These are phyloP conservation scores for Loris lydekkerianus DNA, from an alignment of 2,797 vertebrate species.

Conservation along the genomic window DNA sequence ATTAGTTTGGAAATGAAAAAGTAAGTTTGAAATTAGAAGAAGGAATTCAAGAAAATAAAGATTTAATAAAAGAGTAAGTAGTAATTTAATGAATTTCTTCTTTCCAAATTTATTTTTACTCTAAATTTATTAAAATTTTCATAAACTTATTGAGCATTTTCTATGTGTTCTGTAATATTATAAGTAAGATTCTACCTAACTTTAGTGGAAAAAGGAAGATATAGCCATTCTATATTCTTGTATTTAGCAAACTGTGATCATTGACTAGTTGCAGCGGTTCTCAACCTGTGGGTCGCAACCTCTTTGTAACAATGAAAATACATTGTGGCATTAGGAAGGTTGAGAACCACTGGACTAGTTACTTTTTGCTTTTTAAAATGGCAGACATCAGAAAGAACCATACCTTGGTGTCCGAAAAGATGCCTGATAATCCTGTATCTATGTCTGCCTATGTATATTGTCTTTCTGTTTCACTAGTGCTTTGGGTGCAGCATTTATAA, in stretches of 20 bases:
- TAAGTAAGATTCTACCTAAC: conserved; percentile 7
- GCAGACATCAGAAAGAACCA: background rate
- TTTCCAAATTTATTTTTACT: conserved; percentile 25
- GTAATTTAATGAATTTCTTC: conserved; percentile 61
- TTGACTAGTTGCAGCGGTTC: background rate
- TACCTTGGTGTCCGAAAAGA: conserved; percentile 45
- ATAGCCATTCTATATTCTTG: background rate
- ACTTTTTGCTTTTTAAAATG: conserved; percentile 60
- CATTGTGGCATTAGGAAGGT: too few relatives aligned
- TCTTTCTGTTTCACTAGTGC: conserved; percentile 34
- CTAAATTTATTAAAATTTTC: conserved; percentile 59
- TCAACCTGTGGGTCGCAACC: too few relatives aligned
- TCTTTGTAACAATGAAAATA: too few relatives aligned
- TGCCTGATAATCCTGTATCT: conserved; percentile 27
- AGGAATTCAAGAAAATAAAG: conserved; percentile 94
- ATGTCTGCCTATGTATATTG: background rate
- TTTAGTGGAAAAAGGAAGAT: background rate
- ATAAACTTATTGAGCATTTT: conserved; percentile 47
- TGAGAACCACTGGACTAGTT: background rate
- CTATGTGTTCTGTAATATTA: conserved; percentile 7
- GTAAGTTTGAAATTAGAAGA: conserved; percentile 95
- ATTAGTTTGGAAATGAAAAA: conserved; percentile 96
- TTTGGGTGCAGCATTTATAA: background rate
- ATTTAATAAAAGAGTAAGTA: conserved; percentile 95
- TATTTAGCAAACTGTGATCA: conserved; percentile 26